Evolutionary conservation across 1,140 invertebrate genomes (phyloP), one percentile per base, ranked within the genome.

Genomic region (Mylabris phalerata): DNA sequence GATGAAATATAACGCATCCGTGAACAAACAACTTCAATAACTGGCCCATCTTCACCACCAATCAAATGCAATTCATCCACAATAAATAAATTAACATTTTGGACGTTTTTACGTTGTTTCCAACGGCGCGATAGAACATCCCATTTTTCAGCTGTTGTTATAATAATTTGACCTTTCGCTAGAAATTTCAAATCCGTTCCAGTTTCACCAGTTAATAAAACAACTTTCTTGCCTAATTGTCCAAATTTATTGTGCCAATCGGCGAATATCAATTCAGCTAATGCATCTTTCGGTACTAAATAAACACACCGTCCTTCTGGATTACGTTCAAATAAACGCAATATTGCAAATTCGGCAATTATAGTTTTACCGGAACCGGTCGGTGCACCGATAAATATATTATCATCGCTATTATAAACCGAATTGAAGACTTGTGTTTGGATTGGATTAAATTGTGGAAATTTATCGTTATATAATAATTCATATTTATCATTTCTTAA

Each of bases 371-470:
- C 95, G 2, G 93, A 95, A 0, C 97, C 97, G 9, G 94, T 93
- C 1, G 98, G 97, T 0, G 98, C 96, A 5, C 95, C 97, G 57
- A 99, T 87, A 74, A 99, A 98, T 1, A 99, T 92, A 76, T 98
- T 99, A 67, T 99, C 98, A 75, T 99, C 95, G 10, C 89, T 93
- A 77, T 99, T 98, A 75, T 98, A 99, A 1, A 98, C 87, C 0
- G 96, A 91, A 74, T 99, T 98, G 73, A 99, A 99, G 3, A 98
- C 96, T 81, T 99, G 98, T 0, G 98, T 99, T 74, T 99, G 98
- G 62, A 99, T 98, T 0, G 97, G 94, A 79, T 99, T 99, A 74
- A 99, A 98, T 42, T 42, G 92, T 9, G 86, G 86, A 69, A 98
- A 95, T 60, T 86, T 86, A 4, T 93, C 84, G 3, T 77, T 78